Evolutionary conservation across 2,888 invertebrate genomes (phyloP), one percentile per base, ranked within the genome.

Genomic region (Eumacrocentrus americanus): DNA sequence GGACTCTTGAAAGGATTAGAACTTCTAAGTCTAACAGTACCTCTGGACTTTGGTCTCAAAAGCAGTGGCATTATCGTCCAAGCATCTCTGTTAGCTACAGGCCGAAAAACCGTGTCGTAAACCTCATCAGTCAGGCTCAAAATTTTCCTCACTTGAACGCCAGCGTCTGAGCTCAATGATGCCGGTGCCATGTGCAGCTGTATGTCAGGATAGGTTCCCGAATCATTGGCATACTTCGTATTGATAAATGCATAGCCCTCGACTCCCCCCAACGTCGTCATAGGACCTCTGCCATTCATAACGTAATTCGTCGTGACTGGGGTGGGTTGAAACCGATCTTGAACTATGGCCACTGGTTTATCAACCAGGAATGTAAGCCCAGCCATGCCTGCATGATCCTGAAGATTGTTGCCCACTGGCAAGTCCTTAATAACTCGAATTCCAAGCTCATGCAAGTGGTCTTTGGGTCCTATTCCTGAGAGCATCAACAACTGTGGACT

Each of bases 111-210:
- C 1, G 89, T 86, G 71, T 92, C 86, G 75, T 92, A 94, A 0
- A 94, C 79, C 55, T 89, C 87, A 61, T 94, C 93, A 37, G 91
- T 92, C 0, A 94, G 80, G 0, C 93, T 93, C 23, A 93, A 80
- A 22, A 92, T 90, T 82, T 92, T 88, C 77, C 88, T 83, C 0
- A 91, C 88, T 74, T 93, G 83, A 53, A 87, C 86, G 0, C 91
- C 90, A 57, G 87, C 89, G 73, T 93, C 93, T 0, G 92, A 92
- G 60, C 90, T 90, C 38, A 93, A 89, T 0, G 91, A 92, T 0
- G 95, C 93, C 1, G 95, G 94, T 1, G 94, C 94, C 90, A 95
- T 94, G 74, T 95, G 95, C 71, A 95, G 92, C 72, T 95, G 94
- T 46, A 95, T 89, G 71, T 95, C 95, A 0, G 95, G 95, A 87